phyloP scores from a whole-genome alignment of 2,888 invertebrate species.

The Parthenolecanium corni region DNA sequence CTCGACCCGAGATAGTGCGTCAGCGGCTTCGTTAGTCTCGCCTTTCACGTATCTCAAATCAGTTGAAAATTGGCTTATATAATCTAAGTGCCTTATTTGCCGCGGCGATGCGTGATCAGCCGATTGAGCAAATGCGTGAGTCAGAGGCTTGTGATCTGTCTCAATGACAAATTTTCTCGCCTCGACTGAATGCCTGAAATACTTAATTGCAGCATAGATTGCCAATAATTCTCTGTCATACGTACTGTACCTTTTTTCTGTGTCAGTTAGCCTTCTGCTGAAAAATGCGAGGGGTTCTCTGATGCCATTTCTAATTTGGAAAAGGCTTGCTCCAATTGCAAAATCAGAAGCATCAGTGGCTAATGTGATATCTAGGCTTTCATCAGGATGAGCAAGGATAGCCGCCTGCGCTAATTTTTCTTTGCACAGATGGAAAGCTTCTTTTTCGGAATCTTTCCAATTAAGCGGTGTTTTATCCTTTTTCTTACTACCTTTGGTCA shows the following conservation, averaged over 20 bases:
- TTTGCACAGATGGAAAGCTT: constrained; percentile 35
- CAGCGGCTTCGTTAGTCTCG: constrained; percentile 23
- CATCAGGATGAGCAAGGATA: constrained; percentile 36
- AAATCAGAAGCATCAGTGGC: too few relatives aligned
- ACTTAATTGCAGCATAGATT: not conserved
- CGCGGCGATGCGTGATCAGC: constrained; percentile 13
- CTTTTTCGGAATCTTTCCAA: constrained; percentile 30
- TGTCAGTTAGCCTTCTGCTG: constrained; percentile 11
- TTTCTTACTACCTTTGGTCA: too few relatives aligned
- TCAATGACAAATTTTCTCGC: constrained; percentile 28
- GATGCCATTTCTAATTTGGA: constrained; percentile 34
- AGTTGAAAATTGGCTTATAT: constrained; percentile 28
- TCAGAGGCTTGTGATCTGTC: constrained; percentile 31
- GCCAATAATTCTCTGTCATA: constrained; percentile 18
- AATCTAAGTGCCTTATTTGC: constrained; percentile 22
- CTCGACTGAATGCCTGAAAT: constrained; percentile 31
- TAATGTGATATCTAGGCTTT: constrained; percentile 34
- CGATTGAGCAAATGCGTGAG: constrained; percentile 26
- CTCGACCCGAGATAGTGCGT: constrained; percentile 27
- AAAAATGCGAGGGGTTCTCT: constrained; percentile 29
- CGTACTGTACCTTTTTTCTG: not conserved
- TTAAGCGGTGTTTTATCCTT: constrained; percentile 32
- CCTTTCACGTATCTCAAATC: constrained; percentile 27
- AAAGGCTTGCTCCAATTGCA: constrained; percentile 38
- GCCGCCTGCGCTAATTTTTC: constrained; percentile 34